These are phyloP conservation scores for Dyspetes luteomarginatus DNA, from an alignment of 2,888 invertebrate genomes.

Conservation along the genomic window DNA sequence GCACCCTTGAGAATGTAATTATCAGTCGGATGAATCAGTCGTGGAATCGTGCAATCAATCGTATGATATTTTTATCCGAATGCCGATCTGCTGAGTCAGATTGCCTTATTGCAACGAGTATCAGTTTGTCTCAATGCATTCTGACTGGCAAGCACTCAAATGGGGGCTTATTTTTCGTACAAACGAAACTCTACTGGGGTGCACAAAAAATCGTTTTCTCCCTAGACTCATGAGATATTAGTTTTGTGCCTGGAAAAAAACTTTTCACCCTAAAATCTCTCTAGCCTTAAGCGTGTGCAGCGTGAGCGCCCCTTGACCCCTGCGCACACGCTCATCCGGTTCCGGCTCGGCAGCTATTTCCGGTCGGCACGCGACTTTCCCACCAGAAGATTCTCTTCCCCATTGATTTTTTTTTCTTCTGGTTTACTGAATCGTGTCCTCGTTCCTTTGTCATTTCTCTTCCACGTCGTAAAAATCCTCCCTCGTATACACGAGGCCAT, in stretches of 20 bases:
- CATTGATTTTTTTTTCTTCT: conserved; percentile 1
- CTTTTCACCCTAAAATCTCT: conserved; percentile 49
- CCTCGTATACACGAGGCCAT: conserved; percentile 25
- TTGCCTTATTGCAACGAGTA: not conserved
- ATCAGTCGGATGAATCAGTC: conserved; percentile 45
- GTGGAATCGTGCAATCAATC: conserved; percentile 20
- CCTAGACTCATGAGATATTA: not conserved
- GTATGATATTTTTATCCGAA: conserved; percentile 35
- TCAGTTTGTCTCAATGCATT: conserved; percentile 8
- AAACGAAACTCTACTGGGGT: not conserved
- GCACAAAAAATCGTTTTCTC: conserved; percentile 20
- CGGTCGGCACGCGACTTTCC: conserved; percentile 70
- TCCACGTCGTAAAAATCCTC: conserved; percentile 65
- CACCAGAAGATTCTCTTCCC: conserved; percentile 42
- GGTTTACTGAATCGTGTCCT: conserved; percentile 26
- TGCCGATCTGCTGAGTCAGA: conserved; percentile 49
- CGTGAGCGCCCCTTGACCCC: conserved; percentile 21
- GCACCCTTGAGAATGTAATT: conserved; percentile 48
- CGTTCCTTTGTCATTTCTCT: conserved; percentile 52
- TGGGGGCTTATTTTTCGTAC: conserved; percentile 1
- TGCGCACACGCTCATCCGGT: conserved; percentile 63
- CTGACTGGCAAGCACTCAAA: no score
- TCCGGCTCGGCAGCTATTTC: conserved; percentile 71
- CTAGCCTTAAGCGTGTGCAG: conserved; percentile 45
- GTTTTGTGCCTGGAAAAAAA: no score